Evolutionary conservation across 2,888 invertebrate genomes (phyloP), one percentile per base, ranked within the genome.

Genomic region (Galerucella pusilla): DNA sequence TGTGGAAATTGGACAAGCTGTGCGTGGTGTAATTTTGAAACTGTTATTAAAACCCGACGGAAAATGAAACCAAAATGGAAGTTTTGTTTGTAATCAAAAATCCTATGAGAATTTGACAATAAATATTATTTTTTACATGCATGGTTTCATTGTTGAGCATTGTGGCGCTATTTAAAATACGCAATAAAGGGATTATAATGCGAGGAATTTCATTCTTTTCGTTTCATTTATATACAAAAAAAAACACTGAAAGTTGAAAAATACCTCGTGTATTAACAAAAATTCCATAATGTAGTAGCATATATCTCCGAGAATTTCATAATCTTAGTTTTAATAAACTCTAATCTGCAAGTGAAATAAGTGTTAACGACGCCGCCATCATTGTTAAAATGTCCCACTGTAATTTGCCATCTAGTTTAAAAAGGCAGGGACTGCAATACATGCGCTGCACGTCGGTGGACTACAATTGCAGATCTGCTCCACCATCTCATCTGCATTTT

Each of bases 41-140:
- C 42, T 65, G 64, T 46, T 65, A 65, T 65, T 65, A 46, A 46
- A 65, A n/a, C 46, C 64, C 12, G 11, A 14, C 64, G 64, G 42
- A 64, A 46, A 65, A 46, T 12, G 12, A 45, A 25, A 12, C 6
- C 9, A n/a, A 46, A 46, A 45, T 46, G 46, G 64, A 46, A 65
- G 46, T 45, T 45, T 45, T 65, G 64, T 65, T 65, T 46, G 46
- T 45, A 65, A 65, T 46, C 20, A 42, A 65, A 46, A 65, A 65
- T 16, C 10, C 25, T 20, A 65, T 65, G 45, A 61, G 9, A 61
- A 35, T 35, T 4, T 12, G 20, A 57, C 16, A 20, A 20, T 57
- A 57, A 20, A 57, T 57, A 57, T 57, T 20, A 10, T 20, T 57
- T 57, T 16, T 16, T 57, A 20, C 16, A 57, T 20, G 10, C 16